These are phyloP conservation scores for Epinephelus fuscoguttatus DNA, from an alignment of 2,113 vertebrate genomes.

Conservation along the genomic window DNA sequence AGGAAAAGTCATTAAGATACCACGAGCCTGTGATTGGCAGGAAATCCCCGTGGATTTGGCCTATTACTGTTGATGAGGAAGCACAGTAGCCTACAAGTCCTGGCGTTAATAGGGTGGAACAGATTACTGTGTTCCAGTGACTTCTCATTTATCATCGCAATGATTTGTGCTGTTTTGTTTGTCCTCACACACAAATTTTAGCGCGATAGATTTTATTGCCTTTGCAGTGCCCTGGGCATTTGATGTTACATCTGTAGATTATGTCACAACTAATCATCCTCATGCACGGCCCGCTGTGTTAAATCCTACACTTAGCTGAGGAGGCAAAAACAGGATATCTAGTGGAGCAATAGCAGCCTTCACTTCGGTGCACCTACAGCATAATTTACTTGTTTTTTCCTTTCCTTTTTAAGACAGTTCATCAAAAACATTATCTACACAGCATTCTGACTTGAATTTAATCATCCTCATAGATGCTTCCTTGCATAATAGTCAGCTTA, in stretches of 20 bases:
- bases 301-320: conserved; percentile 27
- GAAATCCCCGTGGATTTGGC: conserved; percentile 65
- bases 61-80: conserved; percentile 58
- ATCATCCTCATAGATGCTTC: conserved; percentile 39
- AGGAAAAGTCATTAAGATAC: conserved; percentile 63
- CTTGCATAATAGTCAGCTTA: conserved; percentile 58
- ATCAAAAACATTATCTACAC: background rate
- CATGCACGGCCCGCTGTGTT: conserved; percentile 1
- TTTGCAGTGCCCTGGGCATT: background rate
- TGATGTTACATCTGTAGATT: conserved; percentile 30
- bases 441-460: conserved; percentile 24
- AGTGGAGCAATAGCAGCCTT: background rate
- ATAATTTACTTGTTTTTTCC: background rate
- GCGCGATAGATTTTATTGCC: conserved; percentile 19
- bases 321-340: background rate
- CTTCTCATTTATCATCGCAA: conserved; percentile 31
- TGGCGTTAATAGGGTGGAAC: conserved; percentile 42
- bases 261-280: conserved; percentile 42
- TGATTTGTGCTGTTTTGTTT: conserved; percentile 9
- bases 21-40: conserved; percentile 42
- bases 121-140: conserved; percentile 36
- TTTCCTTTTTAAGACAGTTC: background rate
- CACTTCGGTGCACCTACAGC: background rate
- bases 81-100: conserved; percentile 24
- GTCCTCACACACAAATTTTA: background rate